Conservation (phyloP, 2,797 vertebrate genomes). For the Furcifer pardalis region DNA sequence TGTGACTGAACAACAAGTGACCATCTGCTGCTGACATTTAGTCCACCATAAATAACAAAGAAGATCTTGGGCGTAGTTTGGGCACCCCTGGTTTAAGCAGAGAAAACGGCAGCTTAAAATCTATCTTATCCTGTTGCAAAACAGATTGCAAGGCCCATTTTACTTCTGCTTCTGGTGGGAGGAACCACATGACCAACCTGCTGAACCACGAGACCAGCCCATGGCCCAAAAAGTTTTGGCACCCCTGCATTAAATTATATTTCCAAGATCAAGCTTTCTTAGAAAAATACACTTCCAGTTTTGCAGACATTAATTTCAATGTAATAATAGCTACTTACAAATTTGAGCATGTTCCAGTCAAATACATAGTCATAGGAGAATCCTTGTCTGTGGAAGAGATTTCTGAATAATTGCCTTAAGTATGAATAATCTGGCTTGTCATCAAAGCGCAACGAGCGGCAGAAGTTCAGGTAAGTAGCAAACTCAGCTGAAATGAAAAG, state of each 20-base stretch:
- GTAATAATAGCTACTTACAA: slow-evolving; percentile 82
- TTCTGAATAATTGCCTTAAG: slow-evolving; percentile 92
- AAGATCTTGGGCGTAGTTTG: no score
- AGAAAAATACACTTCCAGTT: neutral
- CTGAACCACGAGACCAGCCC: no score
- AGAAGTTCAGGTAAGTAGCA: slow-evolving; percentile 95
- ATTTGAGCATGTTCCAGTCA: slow-evolving; percentile 98
- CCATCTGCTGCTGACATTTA: no score
- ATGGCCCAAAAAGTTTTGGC: no score
- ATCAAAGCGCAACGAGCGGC: slow-evolving; percentile 93
- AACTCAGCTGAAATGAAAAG: slow-evolving; percentile 86
- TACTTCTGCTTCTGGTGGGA: no score
- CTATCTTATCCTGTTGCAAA: no score
- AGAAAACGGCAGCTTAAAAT: no score
- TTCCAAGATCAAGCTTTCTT: neutral
- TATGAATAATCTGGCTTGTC: slow-evolving; percentile 97
- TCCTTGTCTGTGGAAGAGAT: slow-evolving; percentile 94
- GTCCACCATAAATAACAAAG: no score
- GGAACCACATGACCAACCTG: no score
- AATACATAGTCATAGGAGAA: slow-evolving; percentile 97
- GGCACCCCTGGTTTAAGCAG: no score
- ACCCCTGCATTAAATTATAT: neutral
- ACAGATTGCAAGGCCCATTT: no score
- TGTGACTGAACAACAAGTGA: no score
- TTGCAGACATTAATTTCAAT: slow-evolving; percentile 6